Evolutionary conservation across 2,888 invertebrate species (phyloP), one percentile per base, ranked within the genome.

Genomic region (Acholoe squamosa): DNA sequence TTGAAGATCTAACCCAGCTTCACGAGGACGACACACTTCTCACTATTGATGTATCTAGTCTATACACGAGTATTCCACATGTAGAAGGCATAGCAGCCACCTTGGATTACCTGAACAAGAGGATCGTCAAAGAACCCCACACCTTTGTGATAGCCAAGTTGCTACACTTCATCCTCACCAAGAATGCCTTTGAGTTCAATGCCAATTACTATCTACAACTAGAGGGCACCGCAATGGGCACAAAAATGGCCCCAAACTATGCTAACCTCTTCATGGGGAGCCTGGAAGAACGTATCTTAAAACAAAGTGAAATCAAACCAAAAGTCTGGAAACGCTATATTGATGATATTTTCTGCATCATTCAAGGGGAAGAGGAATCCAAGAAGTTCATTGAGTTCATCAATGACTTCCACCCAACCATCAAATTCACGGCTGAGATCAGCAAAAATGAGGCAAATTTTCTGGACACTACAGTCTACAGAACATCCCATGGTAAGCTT

Each of bases 261-360:
- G 67, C 67, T 19, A 67, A 67, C 67, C 67, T 67, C n/a, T 67
- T 67, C n/a, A 67, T 67, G 67, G 67, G 67, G 7, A 12, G n/a
- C 14, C 67, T 67, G 14, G 67, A 67, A 67, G n/a, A 67, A 67
- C 7, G n/a, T 19, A 12, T 67, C 14, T 7, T 67, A n/a, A 7
- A 67, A 67, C 7, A n/a, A 7, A 19, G n/a, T n/a, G 19, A 16
- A 12, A n/a, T 67, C 67, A 67, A n/a, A 67, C 12, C 67, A 19
- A n/a, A 19, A n/a, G 12, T 12, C 67, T 67, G 67, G 67, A n/a
- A n/a, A 7, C 14, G 67, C 7, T 67, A 67, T n/a, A 67, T 67
- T n/a, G 67, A 67, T 67, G 67, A 67, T 67, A 67, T 67, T 67
- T 67, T 67, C n/a, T 16, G 14, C 14, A n/a, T 67, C 67, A 19